phyloP scores from a whole-genome alignment of 30 jellyfish, hydroid and myxozoan genomes.

The Catostylus mosaicus region DNA sequence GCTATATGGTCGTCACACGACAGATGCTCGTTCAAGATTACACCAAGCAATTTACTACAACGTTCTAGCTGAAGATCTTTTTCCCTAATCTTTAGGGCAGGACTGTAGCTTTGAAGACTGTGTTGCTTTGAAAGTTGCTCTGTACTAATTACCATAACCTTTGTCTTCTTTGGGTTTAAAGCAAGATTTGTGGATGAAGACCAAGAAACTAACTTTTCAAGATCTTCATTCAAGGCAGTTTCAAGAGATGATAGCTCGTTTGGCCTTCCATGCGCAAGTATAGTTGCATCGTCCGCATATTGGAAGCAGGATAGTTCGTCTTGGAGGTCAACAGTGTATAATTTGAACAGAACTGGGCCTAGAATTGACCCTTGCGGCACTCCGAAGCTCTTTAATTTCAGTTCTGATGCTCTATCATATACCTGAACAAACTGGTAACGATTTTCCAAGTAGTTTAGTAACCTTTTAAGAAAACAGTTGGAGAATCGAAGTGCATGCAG shows the following conservation, averaged over 20 bases:
- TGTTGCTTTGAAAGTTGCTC: conserved; percentile 32
- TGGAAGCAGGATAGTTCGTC: conserved; percentile 24
- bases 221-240: conserved; percentile 10
- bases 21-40: conserved; percentile 35
- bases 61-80: conserved; percentile 9
- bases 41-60: conserved; percentile 30
- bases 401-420: conserved; percentile 69
- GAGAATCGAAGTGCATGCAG: conserved; percentile 67
- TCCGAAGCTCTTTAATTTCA: conserved; percentile 34
- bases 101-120: conserved; percentile 25
- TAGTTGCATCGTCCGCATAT: conserved; percentile 19
- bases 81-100: conserved; percentile 13
- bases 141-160: conserved; percentile 41
- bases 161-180: conserved; percentile 54
- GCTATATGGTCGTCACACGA: conserved; percentile 59
- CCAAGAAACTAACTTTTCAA: conserved; percentile 8
- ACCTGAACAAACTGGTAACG: conserved; percentile 66
- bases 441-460: conserved; percentile 61
- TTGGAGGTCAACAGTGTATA: conserved; percentile 58
- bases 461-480: conserved; percentile 59
- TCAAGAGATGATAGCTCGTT: not conserved
- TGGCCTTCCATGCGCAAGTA: conserved; percentile 13
- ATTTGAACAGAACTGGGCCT: conserved; percentile 68
- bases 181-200: conserved; percentile 36
- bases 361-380: conserved; percentile 76